Conservation (phyloP, 2,797 vertebrate species). For the Caiman crocodilus region DNA sequence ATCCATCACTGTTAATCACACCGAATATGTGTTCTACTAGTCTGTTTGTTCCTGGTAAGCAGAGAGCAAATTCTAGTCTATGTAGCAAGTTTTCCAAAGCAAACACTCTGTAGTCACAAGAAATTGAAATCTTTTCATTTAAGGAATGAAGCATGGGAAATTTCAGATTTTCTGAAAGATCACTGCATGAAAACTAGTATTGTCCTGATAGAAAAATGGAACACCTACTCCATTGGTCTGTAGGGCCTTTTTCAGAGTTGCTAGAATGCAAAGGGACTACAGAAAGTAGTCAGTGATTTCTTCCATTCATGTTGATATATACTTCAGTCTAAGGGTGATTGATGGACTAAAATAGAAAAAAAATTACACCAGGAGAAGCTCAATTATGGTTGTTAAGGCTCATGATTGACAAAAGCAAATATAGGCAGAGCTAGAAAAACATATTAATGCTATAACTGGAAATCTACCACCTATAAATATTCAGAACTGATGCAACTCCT, state of each 20-base stretch:
- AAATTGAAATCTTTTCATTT: not conserved
- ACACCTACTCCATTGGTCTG: not conserved
- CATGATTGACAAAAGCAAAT: not conserved
- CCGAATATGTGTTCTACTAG: not conserved
- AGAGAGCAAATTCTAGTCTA: conserved; percentile 25
- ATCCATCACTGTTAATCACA: not conserved
- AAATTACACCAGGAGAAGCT: not conserved
- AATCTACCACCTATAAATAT: not conserved
- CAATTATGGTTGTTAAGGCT: not conserved
- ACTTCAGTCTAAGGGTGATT: too few species aligned
- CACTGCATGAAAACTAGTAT: not conserved
- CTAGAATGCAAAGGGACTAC: not conserved
- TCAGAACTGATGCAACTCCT: not conserved
- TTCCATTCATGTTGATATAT: not conserved
- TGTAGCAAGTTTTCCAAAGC: not conserved
- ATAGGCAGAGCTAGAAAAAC: not conserved
- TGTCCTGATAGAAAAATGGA: not conserved
- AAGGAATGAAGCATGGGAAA: not conserved
- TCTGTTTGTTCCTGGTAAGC: not conserved
- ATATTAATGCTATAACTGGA: not conserved
- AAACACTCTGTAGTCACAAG: not conserved
- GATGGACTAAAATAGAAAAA: too few species aligned
- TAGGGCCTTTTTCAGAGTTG: not conserved
- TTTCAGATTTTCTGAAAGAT: not conserved
- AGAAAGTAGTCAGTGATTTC: not conserved